Evolutionary conservation across 2,113 vertebrate species (phyloP).

Genomic region (Thamnophis sirtalis): DNA sequence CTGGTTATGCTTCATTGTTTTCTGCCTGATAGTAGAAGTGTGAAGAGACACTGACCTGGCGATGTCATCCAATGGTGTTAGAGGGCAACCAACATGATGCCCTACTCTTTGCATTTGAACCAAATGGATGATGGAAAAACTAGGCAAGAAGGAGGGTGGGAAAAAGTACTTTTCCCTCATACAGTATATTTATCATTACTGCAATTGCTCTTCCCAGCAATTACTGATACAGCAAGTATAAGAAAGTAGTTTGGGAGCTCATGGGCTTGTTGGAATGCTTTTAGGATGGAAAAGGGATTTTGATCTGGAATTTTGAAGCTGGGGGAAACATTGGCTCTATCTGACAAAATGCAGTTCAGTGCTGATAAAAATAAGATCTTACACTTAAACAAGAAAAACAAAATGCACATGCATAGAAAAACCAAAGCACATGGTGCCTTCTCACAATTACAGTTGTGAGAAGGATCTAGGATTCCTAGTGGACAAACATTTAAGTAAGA

Average conservation of each 20-base stretch:
- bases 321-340: too few relatives aligned
- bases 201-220: neutral
- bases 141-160: neutral
- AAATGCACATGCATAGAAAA: too few relatives aligned
- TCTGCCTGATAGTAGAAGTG: too few relatives aligned
- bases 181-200: neutral
- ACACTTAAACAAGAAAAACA: too few relatives aligned
- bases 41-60: too few relatives aligned
- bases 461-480: neutral
- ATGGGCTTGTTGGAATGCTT: neutral
- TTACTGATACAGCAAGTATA: neutral
- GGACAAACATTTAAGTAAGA: neutral
- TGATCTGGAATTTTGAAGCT: too few relatives aligned
- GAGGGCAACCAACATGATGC: neutral
- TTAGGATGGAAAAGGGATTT: neutral
- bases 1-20: too few relatives aligned
- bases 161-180: neutral
- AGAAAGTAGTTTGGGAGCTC: neutral
- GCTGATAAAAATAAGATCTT: neutral
- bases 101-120: neutral
- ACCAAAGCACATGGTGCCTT: neutral
- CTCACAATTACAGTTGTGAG: too few relatives aligned
- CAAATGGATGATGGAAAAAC: neutral
- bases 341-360: neutral
- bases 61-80: too few relatives aligned